Evolutionary conservation across 30 jellyfish, hydroid and myxozoan species (phyloP), one percentile per base, ranked within the genome.

Genomic region (Aurelia aurita complex sp. Pacific): DNA sequence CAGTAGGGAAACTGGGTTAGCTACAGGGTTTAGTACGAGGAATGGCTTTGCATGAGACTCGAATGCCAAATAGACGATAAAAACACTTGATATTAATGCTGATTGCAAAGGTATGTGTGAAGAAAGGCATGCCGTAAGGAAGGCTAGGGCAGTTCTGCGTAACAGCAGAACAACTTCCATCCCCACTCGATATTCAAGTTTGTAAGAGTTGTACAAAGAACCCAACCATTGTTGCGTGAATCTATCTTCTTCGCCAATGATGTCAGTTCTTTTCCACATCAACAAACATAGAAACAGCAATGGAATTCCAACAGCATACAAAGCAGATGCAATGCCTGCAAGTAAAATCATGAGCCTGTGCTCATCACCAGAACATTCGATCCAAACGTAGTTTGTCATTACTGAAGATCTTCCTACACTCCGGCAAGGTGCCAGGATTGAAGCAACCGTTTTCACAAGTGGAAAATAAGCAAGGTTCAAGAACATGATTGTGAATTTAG

Each of bases 381-480:
- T 74, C 90, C 85, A 79, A 14, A 75, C 83, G 40, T 67, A 79
- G 38, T 62, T 67, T 15, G 88, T 52, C 87, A 71, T 87, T 79
- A 52, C 79, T n/a, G 82, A 23, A 15, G 17, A n/a, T 1, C 46
- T 82, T 5, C 38, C 82, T 4, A 64, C 90, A 6, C 12, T 5
- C 4, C 66, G 64, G 36, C 96, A 87, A 42, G 90, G 88, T 38
- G 57, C 76, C 69, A 87, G 59, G 23, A 68, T 77, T 1, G 87
- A 70, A 10, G 79, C 57, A 29, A 89, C 67, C 2, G 87, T 82
- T 71, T 51, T 55, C 16, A 79, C 96, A 38, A 87, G 5, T 2
- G 96, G 89, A 73, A 87, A 87, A 50, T 87, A 87, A 3, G 96
- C 54, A 67, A 87, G 70, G 61, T 87, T 87, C 4, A 87, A 74